phyloP scores from a whole-genome alignment of 2,888 invertebrate genomes.

The Nomada goodeniana region DNA sequence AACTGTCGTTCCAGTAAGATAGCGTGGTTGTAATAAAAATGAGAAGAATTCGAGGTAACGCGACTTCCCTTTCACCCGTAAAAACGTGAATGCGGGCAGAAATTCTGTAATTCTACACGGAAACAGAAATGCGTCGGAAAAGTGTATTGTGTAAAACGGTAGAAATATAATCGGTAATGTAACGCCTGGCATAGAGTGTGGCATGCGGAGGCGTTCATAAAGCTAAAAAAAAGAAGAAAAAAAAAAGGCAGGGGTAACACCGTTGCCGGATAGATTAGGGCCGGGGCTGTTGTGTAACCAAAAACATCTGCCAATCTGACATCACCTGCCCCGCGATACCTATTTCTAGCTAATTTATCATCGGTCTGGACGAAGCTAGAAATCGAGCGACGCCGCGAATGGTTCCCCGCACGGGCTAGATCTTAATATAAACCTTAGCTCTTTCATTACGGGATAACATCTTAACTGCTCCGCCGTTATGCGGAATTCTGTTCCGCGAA shows the following conservation, averaged over 20 bases:
- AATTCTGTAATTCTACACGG: too few relatives aligned
- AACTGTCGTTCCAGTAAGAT: not conserved
- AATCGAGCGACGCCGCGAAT: conserved; percentile 37
- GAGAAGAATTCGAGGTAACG: too few relatives aligned
- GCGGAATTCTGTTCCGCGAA: conserved; percentile 46
- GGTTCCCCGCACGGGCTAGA: conserved; percentile 36
- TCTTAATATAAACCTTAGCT: conserved; percentile 53
- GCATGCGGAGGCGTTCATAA: conserved; percentile 13
- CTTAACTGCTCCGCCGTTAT: conserved; percentile 75
- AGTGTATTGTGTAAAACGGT: not conserved
- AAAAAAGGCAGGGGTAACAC: conserved; percentile 60
- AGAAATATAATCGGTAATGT: not conserved
- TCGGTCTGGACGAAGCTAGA: conserved; percentile 51
- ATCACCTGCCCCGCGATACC: conserved; percentile 80
- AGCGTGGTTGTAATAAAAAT: not conserved
- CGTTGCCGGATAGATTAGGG: conserved; percentile 58
- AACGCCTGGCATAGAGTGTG: not conserved
- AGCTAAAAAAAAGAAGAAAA: conserved; percentile 19
- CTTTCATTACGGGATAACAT: conserved; percentile 79
- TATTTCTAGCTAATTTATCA: conserved; percentile 79
- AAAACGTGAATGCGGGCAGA: too few relatives aligned
- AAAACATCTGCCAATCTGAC: conserved; percentile 81
- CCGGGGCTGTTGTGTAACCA: conserved; percentile 68
- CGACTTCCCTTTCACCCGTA: too few relatives aligned
- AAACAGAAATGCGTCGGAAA: too few relatives aligned